Base-by-base conservation (phyloP, 2,888 invertebrate species). In the Hydriomena furcata region DNA sequence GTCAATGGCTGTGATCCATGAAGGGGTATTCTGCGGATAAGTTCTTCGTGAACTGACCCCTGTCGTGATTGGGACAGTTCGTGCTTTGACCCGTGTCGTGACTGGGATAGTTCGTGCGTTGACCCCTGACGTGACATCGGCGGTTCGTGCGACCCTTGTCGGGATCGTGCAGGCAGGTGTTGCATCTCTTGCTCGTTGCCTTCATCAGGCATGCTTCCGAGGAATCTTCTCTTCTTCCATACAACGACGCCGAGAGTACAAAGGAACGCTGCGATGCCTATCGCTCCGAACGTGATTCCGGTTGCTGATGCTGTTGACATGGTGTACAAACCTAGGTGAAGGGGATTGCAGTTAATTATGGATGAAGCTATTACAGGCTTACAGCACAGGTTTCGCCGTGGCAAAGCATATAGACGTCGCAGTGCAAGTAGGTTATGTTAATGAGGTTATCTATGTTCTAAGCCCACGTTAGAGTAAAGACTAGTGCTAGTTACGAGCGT, bases 271-370 rank as follows among this genome's bases (percentile, higher is more conserved):
- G 68, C 62, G 1, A 82, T 68, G 1, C 73, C 66, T 5, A 87
- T 68, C 0, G 65, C 73, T 2, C 83, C 88, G 12, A 87, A 71
- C 1, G 78, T 76, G 36, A 89, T 77, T 4, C 84, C 84, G 0
- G 82, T 80, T 0, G 76, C 76, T 7, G 89, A 84, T n/a, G 85
- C 86, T 63, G 79, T 81, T 11, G 89, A 83, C 79, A 88, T 79
- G 55, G 78, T 72, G 67, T 84, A 82, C 37, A 82, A 54, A 31
- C 86, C 89, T 89, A 47, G n/a, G 27, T 42, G 25, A 42, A 42
- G 43, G 36, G 41, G 31, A 13, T 34, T 34, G 10, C 11, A 31
- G 3, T 32, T 32, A 10, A 25, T 24, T 10, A 34, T 34, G 34
- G 20, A 20, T 34, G 23, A 20, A 31, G 21, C 40, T 41, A 13